phyloP scores from a whole-genome alignment of 2,113 vertebrate species.

The Elachura formosa region DNA sequence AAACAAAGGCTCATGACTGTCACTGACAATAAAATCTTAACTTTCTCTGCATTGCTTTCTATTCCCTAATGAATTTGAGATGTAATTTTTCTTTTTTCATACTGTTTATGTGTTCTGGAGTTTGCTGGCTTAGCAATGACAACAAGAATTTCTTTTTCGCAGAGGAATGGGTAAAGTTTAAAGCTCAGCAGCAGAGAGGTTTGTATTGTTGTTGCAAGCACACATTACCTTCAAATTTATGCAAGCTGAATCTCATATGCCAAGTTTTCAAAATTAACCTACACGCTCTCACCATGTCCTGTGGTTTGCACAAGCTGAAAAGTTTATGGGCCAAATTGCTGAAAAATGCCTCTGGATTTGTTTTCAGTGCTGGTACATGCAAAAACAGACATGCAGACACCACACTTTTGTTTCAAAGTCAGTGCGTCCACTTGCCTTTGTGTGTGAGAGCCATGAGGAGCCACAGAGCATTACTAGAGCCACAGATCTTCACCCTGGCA shows the following conservation, averaged over 20 bases:
- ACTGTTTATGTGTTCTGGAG: background rate
- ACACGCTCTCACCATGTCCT: background rate
- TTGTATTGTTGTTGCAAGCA: background rate
- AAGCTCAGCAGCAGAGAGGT: background rate
- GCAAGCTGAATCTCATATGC: background rate
- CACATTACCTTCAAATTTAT: slow-evolving; percentile 32
- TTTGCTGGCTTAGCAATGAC: background rate
- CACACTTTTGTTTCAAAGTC: background rate
- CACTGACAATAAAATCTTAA: background rate
- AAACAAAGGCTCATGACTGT: background rate
- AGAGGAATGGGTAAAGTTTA: background rate
- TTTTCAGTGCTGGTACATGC: background rate
- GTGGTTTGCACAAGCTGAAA: background rate
- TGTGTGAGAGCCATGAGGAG: background rate
- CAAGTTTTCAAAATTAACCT: slow-evolving; percentile 14
- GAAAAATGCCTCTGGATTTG: background rate
- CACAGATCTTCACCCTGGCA: background rate
- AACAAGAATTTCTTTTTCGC: slow-evolving; percentile 1
- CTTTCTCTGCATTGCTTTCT: background rate
- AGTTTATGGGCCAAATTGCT: background rate
- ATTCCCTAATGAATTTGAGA: background rate
- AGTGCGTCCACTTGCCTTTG: rapidly evolving
- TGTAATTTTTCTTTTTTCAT: background rate
- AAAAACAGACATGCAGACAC: background rate
- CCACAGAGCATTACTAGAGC: background rate